A percentile compares a stretch with the other conserved stretches of the same genome.
Conservation (phyloP, 2,888 invertebrate genomes). For the Eilema caniola region DNA sequence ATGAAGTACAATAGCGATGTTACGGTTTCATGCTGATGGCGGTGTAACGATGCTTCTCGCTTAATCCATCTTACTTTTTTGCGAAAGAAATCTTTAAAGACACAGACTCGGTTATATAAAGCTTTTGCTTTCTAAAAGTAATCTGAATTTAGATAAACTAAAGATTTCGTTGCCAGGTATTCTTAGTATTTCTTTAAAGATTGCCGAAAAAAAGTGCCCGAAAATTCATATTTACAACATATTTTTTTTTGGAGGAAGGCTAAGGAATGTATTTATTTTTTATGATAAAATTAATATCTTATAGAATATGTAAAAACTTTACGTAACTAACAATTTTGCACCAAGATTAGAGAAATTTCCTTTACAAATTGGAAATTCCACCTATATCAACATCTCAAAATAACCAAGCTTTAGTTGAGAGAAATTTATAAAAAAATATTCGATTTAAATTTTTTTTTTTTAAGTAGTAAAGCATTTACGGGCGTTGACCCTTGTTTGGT, state of each 20-base stretch:
- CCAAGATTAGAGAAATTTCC: too few species aligned
- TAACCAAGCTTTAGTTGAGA: not conserved
- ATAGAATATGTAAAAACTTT: not conserved
- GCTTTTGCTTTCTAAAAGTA: not conserved
- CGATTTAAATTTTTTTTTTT: too few species aligned
- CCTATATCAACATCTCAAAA: not conserved
- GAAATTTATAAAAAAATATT: not conserved
- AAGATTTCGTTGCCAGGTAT: not conserved
- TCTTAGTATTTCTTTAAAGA: not conserved
- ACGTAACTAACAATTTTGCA: too few species aligned
- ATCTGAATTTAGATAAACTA: not conserved
- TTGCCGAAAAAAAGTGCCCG: too few species aligned
- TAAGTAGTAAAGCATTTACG: too few species aligned
- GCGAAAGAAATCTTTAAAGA: not conserved
- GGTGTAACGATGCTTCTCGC: too few species aligned
- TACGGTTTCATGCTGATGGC: not conserved
- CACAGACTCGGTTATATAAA: not conserved
- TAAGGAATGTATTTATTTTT: not conserved
- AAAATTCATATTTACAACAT: not conserved
- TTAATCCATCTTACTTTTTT: not conserved
- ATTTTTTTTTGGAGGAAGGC: not conserved
- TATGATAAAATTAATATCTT: not conserved
- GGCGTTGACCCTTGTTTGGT: too few species aligned
- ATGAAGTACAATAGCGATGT: conserved; percentile 21
- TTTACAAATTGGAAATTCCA: not conserved